These are phyloP conservation scores for Patella vulgata DNA, from an alignment of 1,140 invertebrate species.

Conservation along the genomic window DNA sequence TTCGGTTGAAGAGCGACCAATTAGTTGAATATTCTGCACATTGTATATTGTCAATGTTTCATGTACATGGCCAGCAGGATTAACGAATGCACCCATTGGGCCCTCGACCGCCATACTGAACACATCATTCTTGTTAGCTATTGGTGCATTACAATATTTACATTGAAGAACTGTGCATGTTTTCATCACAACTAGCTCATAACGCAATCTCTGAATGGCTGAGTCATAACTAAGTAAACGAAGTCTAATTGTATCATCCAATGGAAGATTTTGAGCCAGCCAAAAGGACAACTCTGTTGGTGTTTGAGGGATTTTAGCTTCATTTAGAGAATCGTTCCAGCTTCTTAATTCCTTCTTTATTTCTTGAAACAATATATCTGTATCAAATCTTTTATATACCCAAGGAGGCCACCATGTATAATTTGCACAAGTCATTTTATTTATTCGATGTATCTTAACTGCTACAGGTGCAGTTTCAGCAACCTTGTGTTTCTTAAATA, in stretches of 20 bases:
- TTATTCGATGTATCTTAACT: too few relatives aligned
- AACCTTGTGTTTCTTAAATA: too few relatives aligned
- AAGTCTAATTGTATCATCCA: constrained; percentile 73
- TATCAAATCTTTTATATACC: constrained; percentile 79
- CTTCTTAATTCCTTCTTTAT: constrained; percentile 59
- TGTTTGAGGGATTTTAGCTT: constrained; percentile 71
- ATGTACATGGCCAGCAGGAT: constrained; percentile 81
- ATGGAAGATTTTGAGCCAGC: constrained; percentile 79
- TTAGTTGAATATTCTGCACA: constrained; percentile 72
- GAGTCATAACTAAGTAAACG: constrained; percentile 73
- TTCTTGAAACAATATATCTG: constrained; percentile 59
- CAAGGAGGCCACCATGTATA: constrained; percentile 70
- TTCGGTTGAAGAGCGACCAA: constrained; percentile 73
- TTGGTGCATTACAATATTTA: constrained; percentile 71
- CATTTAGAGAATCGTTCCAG: constrained; percentile 61
- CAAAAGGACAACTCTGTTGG: constrained; percentile 80
- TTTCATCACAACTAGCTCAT: constrained; percentile 73
- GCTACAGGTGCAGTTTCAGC: too few relatives aligned
- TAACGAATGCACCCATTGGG: constrained; percentile 83
- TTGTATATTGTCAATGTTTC: constrained; percentile 82
- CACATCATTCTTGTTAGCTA: constrained; percentile 77
- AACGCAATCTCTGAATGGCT: constrained; percentile 76
- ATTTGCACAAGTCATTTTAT: constrained; percentile 63
- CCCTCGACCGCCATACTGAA: constrained; percentile 86
- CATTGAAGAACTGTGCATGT: constrained; percentile 76